These are phyloP conservation scores for Sminthurides bifidus DNA, from an alignment of 1,140 invertebrate genomes.

Conservation along the genomic window DNA sequence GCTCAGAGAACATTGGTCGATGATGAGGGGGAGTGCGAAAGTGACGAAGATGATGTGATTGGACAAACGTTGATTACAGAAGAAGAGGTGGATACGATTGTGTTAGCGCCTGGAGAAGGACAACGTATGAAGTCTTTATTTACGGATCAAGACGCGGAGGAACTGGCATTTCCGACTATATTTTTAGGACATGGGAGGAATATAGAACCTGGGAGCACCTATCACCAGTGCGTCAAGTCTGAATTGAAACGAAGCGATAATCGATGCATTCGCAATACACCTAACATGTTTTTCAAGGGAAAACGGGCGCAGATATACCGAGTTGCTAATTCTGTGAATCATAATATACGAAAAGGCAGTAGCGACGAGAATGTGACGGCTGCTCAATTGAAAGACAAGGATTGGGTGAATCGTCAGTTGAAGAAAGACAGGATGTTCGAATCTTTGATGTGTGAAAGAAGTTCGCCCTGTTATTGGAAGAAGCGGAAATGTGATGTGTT, in stretches of 20 bases:
- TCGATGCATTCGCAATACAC: neutral
- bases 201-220: neutral
- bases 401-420: neutral
- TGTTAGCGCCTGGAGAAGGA: no score
- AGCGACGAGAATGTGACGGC: conserved; percentile 17
- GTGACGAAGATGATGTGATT: no score
- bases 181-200: neutral
- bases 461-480: conserved; percentile 28
- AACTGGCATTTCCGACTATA: neutral
- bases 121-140: neutral
- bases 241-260: neutral
- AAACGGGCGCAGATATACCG: conserved; percentile 11
- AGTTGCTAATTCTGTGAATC: conserved; percentile 5
- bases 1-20: no score
- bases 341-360: conserved; percentile 22
- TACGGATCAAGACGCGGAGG: conserved; percentile 15
- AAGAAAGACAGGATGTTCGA: conserved; percentile 15
- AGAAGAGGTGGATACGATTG: no score
- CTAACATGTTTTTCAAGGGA: neutral
- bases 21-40: no score
- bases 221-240: neutral
- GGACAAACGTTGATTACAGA: no score
- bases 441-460: conserved; percentile 32
- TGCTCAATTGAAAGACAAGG: neutral
- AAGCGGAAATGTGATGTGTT: conserved; percentile 10